phyloP scores from a whole-genome alignment of 1,140 invertebrate species.

The Musca vetustissima region DNA sequence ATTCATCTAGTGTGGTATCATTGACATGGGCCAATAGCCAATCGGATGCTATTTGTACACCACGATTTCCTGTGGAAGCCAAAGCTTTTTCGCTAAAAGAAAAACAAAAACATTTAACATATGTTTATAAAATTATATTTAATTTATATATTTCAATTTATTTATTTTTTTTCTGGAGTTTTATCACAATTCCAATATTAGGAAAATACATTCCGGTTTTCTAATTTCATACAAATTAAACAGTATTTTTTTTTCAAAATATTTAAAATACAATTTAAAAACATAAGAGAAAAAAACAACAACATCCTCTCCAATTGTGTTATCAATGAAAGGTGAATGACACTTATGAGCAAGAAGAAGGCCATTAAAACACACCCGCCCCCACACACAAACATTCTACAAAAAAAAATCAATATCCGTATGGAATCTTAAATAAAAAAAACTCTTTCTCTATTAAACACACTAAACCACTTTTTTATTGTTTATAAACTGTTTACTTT shows the following conservation, averaged over 20 bases:
- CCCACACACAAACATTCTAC: neutral
- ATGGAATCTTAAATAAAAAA: neutral
- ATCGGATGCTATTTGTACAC: conserved; percentile 83
- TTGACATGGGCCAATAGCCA: conserved; percentile 88
- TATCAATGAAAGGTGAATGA: conserved; percentile 18
- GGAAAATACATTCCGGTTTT: too few relatives aligned
- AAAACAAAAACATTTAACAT: conserved; percentile 11
- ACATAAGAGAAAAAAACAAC: neutral
- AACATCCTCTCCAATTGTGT: neutral
- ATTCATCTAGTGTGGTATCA: conserved; percentile 76
- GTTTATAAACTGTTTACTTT: neutral
- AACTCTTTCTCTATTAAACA: neutral
- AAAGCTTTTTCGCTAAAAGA: conserved; percentile 77
- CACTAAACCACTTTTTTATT: neutral
- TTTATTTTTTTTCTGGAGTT: too few relatives aligned
- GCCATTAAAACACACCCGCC: neutral
- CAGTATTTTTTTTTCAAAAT: neutral
- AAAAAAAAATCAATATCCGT: conserved; percentile 7
- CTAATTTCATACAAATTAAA: too few relatives aligned
- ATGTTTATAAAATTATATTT: too few relatives aligned
- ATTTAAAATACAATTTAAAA: neutral
- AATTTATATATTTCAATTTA: too few relatives aligned
- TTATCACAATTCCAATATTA: too few relatives aligned
- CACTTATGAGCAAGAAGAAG: neutral
- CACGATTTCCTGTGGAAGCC: conserved; percentile 83